Conservation (phyloP, 1,140 invertebrate species). For the Chionoecetes opilio region DNA sequence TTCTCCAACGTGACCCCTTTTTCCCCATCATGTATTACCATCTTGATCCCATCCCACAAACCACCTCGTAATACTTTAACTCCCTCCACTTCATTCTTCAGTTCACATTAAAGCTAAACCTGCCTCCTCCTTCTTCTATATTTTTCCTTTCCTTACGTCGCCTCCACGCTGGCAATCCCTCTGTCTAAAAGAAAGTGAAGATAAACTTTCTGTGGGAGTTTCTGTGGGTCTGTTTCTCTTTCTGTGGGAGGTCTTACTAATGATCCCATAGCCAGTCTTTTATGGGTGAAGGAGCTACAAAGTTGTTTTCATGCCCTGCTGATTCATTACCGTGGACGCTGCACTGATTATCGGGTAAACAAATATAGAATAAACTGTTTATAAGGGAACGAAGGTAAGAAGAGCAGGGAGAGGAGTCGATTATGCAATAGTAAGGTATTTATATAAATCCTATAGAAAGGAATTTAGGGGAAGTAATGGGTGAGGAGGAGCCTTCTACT, state of each 20-base stretch:
- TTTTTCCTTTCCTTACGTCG: neutral
- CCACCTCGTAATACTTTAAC: neutral
- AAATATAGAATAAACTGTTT: neutral
- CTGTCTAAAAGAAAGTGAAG: constrained; percentile 14
- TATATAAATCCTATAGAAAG: too few relatives aligned
- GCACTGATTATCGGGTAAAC: neutral
- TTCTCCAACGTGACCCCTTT: too few relatives aligned
- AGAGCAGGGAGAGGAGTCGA: too few relatives aligned
- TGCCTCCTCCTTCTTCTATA: neutral
- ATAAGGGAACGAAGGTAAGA: neutral
- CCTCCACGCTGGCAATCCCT: neutral
- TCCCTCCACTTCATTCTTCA: constrained; percentile 3
- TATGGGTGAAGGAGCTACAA: neutral
- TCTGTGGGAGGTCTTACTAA: neutral
- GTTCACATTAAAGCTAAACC: neutral
- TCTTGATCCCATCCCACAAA: neutral
- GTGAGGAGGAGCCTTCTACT: too few relatives aligned
- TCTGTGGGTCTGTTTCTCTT: too few relatives aligned
- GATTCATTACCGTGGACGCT: neutral
- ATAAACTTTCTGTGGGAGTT: too few relatives aligned
- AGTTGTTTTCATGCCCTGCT: neutral
- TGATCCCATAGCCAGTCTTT: neutral
- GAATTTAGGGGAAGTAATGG: too few relatives aligned
- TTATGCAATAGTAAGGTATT: too few relatives aligned
- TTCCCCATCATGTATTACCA: too few relatives aligned